phyloP scores from a whole-genome alignment of 2,113 vertebrate species.

The Poecile atricapillus region DNA sequence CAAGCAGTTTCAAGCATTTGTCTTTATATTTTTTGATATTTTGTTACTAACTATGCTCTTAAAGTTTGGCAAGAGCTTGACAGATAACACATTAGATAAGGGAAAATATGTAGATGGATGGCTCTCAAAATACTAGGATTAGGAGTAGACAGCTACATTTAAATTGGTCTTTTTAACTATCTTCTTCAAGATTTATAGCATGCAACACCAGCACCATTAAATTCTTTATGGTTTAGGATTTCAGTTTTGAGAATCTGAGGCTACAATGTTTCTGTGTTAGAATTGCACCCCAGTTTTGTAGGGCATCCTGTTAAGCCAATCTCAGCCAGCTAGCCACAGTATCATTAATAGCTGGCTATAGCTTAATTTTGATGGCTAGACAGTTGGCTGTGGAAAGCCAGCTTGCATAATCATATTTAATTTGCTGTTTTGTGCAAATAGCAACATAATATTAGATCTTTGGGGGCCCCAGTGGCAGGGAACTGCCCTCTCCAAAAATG shows the following conservation, averaged over 20 bases:
- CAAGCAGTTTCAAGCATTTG: not conserved
- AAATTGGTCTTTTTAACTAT: not conserved
- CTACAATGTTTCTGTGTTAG: not conserved
- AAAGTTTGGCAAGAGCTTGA: not conserved
- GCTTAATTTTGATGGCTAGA: not conserved
- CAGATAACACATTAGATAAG: not conserved
- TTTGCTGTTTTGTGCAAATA: not conserved
- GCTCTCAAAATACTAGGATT: not conserved
- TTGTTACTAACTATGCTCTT: not conserved
- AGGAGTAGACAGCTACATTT: not conserved
- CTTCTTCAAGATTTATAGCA: not conserved
- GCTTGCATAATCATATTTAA: not conserved
- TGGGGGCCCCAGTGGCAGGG: not conserved
- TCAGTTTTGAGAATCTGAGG: not conserved
- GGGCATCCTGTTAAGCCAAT: not conserved
- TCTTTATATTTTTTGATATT: not conserved
- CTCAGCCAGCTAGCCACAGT: not conserved
- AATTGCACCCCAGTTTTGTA: accelerated
- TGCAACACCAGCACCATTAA: not conserved
- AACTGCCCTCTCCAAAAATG: not conserved
- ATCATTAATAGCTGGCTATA: not conserved
- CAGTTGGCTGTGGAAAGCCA: not conserved
- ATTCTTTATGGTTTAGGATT: not conserved
- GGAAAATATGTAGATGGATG: not conserved
- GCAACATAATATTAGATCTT: not conserved